Evolutionary conservation across 1,140 invertebrate species (phyloP).

Genomic region (Sinella curviseta): DNA sequence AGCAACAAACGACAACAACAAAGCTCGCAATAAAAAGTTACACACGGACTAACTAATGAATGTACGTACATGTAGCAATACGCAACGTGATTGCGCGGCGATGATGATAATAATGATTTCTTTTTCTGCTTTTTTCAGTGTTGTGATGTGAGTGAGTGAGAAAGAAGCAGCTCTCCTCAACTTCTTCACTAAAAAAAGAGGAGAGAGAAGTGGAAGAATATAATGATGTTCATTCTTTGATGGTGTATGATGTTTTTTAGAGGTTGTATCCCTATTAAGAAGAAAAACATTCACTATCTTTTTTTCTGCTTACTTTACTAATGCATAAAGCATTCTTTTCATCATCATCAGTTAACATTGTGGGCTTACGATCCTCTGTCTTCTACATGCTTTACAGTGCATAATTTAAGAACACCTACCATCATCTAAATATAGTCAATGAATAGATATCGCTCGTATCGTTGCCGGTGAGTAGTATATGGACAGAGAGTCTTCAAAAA

Average conservation of each 20-base stretch:
- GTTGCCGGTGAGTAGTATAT: background rate
- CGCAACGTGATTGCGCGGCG: background rate
- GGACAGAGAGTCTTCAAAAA: background rate
- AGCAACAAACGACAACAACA: background rate
- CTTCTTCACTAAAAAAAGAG: background rate
- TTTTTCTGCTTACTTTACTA: background rate
- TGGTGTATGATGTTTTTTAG: background rate
- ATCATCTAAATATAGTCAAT: conserved; percentile 19
- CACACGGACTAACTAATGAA: background rate
- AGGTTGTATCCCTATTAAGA: background rate
- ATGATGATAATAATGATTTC: background rate
- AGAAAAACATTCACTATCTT: conserved; percentile 3
- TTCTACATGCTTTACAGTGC: background rate
- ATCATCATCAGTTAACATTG: conserved; percentile 10
- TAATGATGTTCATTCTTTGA: conserved; percentile 25
- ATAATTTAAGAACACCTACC: background rate
- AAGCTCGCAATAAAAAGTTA: background rate
- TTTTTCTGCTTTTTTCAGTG: background rate
- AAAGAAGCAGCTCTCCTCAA: background rate
- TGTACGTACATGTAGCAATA: background rate
- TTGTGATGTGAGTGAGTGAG: background rate
- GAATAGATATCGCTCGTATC: background rate
- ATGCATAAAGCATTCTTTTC: conserved; percentile 21
- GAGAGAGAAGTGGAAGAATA: background rate
- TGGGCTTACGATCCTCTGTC: background rate